Evolutionary conservation across 2,888 invertebrate genomes (phyloP), one percentile per base, ranked within the genome.

Genomic region (Xestoiulus laeticollis): DNA sequence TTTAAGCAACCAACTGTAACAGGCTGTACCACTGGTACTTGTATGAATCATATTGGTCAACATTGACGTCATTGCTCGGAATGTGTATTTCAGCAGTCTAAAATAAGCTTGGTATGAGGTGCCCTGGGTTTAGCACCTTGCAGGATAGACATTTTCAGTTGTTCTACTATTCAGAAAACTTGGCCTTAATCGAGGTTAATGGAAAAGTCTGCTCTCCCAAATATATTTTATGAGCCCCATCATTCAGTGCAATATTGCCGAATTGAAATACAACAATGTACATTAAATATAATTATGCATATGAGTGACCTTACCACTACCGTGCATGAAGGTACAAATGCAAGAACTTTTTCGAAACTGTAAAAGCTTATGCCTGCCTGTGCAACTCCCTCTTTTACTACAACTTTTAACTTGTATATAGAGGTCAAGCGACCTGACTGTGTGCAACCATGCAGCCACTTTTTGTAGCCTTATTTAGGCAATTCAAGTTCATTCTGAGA

Each of bases 381-480:
- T 48, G 48, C 48, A 78, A 14, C 0, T 30, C 26, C 26, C 78
- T 22, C 59, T 22, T 59, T 48, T 6, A 59, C 59, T 0, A 59
- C 5, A 19, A n/a, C 59, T 19, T n/a, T 16, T 19, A 2, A 12
- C 78, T 14, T 2, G 26, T 26, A 12, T 8, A 68, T 30, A 78
- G 78, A 78, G 78, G 78, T 78, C 78, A 78, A 78, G 30, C 78
- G 78, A 78, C 78, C 78, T 78, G 78, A 78, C 78, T 30, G 30
- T n/a, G n/a, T 14, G 78, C 78, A 78, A 10, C 30, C 78, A 26
- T 26, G 68, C 68, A 78, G 30, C 78, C 30, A 78, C 30, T 78
- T 78, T 78, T 78, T 78, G 78, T 78, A 22, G 78, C 78, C 78
- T 78, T 78, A 78, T 78, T 78, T 78, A 78, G 78, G 78, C 78